Evolutionary conservation across 2,113 vertebrate genomes (phyloP).

Genomic region (Boulengeromyrus knoepffleri): DNA sequence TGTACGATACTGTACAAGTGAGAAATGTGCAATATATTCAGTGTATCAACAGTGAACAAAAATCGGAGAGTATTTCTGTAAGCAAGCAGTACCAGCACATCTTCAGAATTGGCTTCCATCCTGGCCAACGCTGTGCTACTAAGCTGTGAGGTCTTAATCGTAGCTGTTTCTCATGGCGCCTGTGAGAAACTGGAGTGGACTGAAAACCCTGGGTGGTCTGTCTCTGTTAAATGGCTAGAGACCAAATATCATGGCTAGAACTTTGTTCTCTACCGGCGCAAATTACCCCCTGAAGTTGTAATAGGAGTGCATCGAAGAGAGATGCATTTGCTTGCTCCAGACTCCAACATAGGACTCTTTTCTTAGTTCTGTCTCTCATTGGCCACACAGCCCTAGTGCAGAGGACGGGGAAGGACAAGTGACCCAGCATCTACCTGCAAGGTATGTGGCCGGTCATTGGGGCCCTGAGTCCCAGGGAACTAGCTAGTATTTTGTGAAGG

Average conservation of each 20-base stretch:
- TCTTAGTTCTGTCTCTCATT: not conserved
- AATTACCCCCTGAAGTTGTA: constrained; percentile 36
- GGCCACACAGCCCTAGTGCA: not conserved
- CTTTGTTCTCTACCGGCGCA: constrained; percentile 37
- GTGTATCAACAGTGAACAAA: not conserved
- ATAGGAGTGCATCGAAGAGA: constrained; percentile 39
- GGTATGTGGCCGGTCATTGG: not conserved
- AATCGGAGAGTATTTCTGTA: not conserved
- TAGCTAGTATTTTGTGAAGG: not conserved
- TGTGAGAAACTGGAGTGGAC: not conserved
- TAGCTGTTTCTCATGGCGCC: not conserved
- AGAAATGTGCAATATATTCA: not conserved
- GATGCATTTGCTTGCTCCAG: constrained; percentile 52
- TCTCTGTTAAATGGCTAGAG: constrained; percentile 18
- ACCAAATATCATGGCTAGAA: constrained; percentile 31
- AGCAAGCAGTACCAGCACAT: not conserved
- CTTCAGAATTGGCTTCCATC: not conserved
- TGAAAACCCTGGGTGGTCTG: not conserved
- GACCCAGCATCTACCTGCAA: not conserved
- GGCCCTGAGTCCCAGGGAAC: not conserved
- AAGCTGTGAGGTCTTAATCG: not conserved
- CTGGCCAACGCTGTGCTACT: not conserved
- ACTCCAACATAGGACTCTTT: constrained; percentile 48
- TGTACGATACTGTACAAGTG: not conserved
- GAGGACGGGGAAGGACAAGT: not conserved